Evolutionary conservation across 35 echinoderm and acorn worm genomes (phyloP), one percentile per base, ranked within the genome.

Genomic region (Eucidaris tribuloides): DNA sequence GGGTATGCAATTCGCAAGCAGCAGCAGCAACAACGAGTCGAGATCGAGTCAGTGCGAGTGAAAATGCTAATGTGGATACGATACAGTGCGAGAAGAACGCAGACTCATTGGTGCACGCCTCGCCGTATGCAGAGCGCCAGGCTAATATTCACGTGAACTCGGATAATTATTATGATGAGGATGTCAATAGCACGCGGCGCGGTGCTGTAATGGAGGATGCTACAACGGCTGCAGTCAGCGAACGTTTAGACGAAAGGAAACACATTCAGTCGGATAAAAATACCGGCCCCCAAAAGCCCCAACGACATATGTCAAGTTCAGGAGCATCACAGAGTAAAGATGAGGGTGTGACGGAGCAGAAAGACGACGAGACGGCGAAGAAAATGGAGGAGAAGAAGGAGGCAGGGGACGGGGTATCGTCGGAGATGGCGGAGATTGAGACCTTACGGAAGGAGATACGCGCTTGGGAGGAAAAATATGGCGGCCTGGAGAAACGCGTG

Each of bases 371-470:
- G 1, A 80, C 42, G 32, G 40, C 45, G 58, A 34, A 58, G 44
- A 88, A 66, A 39, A 49, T 77, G 76, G 41, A 77, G 42, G 46
- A 58, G 71, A 66, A 68, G 46, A 80, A 59, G 37, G 46, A 29
- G 20, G 55, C 14, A 24, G 76, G 22, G 39, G 65, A 79, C 36
- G n/a, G 46, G 24, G 61, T 62, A 37, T 77, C 34, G 43, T 45
- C 65, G 33, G 87, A 56, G 29, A 86, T 28, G 78, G 58, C 39
- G 81, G 74, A 85, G 40, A 72, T 90, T 61, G 86, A 78, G 56
- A 22, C 64, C 9, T 55, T 58, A 66, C 17, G 80, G 20, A 94
- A 88, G 52, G 85, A 94, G 56, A 83, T 77, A 62, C 80, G 79
- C 58, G 70, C 63, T 25, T 70, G 60, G 72, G 58, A 90, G 45